phyloP scores from a whole-genome alignment of 2,797 vertebrate genomes.

The Mormyrus hasselquistii region DNA sequence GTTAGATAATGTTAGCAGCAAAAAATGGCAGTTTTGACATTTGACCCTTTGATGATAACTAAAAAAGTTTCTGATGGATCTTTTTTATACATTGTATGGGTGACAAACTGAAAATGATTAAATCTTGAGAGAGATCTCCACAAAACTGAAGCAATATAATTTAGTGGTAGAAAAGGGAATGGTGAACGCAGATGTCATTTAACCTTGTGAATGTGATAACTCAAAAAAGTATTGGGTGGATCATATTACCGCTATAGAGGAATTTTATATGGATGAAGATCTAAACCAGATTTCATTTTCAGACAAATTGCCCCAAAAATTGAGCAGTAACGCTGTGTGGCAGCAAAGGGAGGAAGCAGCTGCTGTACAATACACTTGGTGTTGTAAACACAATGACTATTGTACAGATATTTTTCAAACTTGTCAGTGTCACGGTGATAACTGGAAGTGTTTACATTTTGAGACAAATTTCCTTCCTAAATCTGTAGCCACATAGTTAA shows the following conservation, averaged over 20 bases:
- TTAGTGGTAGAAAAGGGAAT: neutral
- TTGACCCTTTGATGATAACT: neutral
- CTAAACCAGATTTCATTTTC: neutral
- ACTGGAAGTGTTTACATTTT: neutral
- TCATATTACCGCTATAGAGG: too few relatives aligned
- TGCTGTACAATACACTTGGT: neutral
- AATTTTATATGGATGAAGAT: neutral
- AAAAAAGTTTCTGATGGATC: neutral
- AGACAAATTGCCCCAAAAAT: neutral
- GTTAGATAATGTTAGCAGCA: neutral
- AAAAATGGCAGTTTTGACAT: neutral
- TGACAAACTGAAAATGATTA: neutral
- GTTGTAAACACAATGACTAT: neutral
- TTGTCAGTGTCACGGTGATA: neutral
- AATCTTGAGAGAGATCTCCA: neutral
- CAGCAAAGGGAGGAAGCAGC: neutral
- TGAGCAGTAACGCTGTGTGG: neutral
- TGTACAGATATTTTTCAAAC: neutral
- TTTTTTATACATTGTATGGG: neutral
- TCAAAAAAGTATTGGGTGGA: neutral
- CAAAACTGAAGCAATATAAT: neutral
- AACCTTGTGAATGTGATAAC: neutral
- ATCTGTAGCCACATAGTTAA: neutral
- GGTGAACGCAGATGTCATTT: neutral
- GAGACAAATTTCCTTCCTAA: neutral